Evolutionary conservation across 2,113 vertebrate genomes (phyloP), one percentile per base, ranked within the genome.

Genomic region (Chrysemys picta): DNA sequence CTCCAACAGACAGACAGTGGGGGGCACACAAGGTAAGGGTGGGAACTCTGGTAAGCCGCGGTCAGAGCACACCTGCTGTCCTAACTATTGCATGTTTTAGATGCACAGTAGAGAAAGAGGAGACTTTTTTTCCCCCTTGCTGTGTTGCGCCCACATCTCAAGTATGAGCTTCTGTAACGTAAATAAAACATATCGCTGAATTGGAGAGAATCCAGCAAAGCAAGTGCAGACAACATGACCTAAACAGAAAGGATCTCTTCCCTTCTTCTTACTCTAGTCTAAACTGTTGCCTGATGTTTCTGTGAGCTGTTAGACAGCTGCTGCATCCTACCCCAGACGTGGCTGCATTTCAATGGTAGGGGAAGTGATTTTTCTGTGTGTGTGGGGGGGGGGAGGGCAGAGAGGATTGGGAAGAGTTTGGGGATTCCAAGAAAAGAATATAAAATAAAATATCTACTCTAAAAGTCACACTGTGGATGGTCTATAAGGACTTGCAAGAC

Each of bases 361-460:
- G n/a, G 16, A 38, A 38, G 19, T 38, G 35, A 38, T 72, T 72
- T 35, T 7, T 69, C 8, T 19, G 16, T 19, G 35, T 22, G 65
- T 19, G 16, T 11, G 14, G 4, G 31, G 35, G 11, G 11, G 10
- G 2, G 62, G 6, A 16, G 7, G 17, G 4, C 7, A 21, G n/a
- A 9, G 65, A 72, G n/a, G 2, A 19, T 10, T 72, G n/a, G n/a
- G 9, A 38, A 38, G 65, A 72, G 9, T 72, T 38, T 72, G 65
- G 17, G n/a, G 65, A 72, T 21, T 72, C 65, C 65, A 72, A 19
- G 35, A n/a, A 38, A n/a, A 54, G 53, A 19, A 38, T 72, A 72
- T 38, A 72, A 38, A 69, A 22, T n/a, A 38, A 72, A 72, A 72
- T 72, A 38, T 10, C 21, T 45, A 4, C 42, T 75, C 5, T 42